Percentiles rank a stretch among this genome's conserved stretches.
phyloP scores from a whole-genome alignment of 2,888 invertebrate species.

The Pyralis farinalis region DNA sequence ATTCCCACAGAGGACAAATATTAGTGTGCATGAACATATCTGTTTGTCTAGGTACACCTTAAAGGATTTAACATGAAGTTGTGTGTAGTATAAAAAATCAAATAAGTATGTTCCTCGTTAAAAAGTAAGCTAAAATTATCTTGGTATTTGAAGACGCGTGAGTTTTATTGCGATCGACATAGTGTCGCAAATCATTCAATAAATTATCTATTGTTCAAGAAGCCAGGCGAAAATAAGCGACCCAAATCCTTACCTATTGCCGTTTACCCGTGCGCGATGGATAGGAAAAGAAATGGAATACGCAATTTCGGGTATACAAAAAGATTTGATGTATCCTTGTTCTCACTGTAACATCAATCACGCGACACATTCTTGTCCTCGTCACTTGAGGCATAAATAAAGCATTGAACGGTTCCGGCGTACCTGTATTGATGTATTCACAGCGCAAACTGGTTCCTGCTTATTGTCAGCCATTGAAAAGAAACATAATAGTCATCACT shows the following conservation, averaged over 20 bases:
- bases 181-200: neutral
- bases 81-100: too few relatives aligned
- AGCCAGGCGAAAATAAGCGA: constrained; percentile 3
- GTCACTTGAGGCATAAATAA: constrained; percentile 62
- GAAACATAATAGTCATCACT: constrained; percentile 25
- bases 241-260: constrained; percentile 17
- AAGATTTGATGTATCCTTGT: constrained; percentile 57
- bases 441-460: constrained; percentile 45
- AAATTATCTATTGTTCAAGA: constrained; percentile 8
- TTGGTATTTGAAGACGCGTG: neutral
- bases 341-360: constrained; percentile 61
- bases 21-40: too few relatives aligned
- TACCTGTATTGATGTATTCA: constrained; percentile 60
- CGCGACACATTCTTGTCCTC: constrained; percentile 47
- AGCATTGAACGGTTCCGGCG: constrained; percentile 57
- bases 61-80: too few relatives aligned
- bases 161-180: neutral
- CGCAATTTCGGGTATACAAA: constrained; percentile 42
- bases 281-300: constrained; percentile 31
- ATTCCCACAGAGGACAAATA: too few relatives aligned
- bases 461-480: constrained; percentile 45
- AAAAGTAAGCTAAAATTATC: neutral
- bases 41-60: too few relatives aligned
- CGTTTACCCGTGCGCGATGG: constrained; percentile 24
- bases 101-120: neutral